phyloP scores from a whole-genome alignment of 2,797 vertebrate species.

The Ispidina lecontei region DNA sequence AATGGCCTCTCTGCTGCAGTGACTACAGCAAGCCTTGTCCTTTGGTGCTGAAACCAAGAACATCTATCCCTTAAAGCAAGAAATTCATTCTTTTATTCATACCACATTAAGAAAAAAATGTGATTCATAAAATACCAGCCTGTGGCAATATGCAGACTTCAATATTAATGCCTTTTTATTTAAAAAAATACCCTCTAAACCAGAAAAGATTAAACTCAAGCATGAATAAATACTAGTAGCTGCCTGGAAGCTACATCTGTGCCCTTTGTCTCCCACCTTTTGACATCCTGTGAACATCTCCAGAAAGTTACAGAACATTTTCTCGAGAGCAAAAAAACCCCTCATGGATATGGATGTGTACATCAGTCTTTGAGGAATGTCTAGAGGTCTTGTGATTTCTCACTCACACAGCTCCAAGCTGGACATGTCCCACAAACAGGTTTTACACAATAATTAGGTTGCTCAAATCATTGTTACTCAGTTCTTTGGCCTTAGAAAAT shows the following conservation, averaged over 20 bases:
- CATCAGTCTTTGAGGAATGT: neutral
- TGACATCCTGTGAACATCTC: conserved; percentile 51
- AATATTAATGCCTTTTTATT: conserved; percentile 71
- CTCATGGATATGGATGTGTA: neutral
- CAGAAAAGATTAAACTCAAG: conserved; percentile 71
- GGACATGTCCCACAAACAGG: neutral
- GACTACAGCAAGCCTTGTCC: neutral
- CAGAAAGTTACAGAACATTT: conserved; percentile 29
- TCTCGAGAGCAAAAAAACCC: conserved; percentile 14
- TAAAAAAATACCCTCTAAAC: conserved; percentile 35
- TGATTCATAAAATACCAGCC: conserved; percentile 56
- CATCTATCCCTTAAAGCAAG: conserved; percentile 27
- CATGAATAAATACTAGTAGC: conserved; percentile 54
- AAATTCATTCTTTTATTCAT: conserved; percentile 57
- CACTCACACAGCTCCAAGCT: neutral
- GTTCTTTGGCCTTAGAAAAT: neutral
- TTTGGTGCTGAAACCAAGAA: neutral
- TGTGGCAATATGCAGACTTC: conserved; percentile 51
- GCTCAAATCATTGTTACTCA: neutral
- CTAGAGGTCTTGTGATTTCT: neutral
- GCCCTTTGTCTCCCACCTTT: conserved; percentile 37
- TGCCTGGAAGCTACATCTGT: conserved; percentile 49
- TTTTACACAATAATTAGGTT: neutral
- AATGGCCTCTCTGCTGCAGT: neutral
- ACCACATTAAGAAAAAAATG: conserved; percentile 44